phyloP scores from a whole-genome alignment of 2,113 vertebrate genomes.

The Prionailurus viverrinus region DNA sequence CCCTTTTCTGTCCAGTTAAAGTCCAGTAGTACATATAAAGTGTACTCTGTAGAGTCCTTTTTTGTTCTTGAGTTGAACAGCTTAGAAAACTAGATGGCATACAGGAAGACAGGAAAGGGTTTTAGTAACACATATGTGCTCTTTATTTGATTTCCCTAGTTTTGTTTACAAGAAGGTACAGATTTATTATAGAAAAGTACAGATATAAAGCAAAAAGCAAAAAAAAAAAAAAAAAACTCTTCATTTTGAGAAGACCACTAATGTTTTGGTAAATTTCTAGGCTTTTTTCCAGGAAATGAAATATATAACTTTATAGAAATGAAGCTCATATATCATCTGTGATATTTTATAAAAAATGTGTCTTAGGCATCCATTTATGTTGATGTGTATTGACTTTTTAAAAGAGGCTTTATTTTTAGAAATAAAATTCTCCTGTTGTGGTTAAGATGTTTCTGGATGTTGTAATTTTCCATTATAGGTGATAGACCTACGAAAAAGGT shows the following conservation, averaged over 20 bases:
- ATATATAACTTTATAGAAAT: background rate
- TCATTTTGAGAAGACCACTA: background rate
- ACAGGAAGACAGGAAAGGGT: background rate
- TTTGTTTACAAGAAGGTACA: conserved; percentile 48
- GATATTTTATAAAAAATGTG: background rate
- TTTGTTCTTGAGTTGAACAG: background rate
- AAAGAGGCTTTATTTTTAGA: conserved; percentile 48
- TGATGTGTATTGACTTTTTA: conserved; percentile 12
- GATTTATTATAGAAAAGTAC: conserved; percentile 38
- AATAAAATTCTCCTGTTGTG: conserved; percentile 32
- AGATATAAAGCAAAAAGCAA: conserved; percentile 13
- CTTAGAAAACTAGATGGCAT: background rate
- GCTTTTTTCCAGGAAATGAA: conserved; percentile 7
- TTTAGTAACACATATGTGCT: background rate
- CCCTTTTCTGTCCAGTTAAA: conserved; percentile 3
- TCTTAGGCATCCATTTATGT: conserved; percentile 41
- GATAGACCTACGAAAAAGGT: conserved; percentile 91
- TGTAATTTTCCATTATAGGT: conserved; percentile 87
- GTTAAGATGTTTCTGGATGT: conserved; percentile 28
- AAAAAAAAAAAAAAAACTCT: background rate
- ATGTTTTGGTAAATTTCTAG: conserved; percentile 37
- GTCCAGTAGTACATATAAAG: background rate
- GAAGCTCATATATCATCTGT: background rate
- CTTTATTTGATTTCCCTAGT: background rate
- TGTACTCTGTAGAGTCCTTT: background rate